Base-by-base conservation (phyloP, 37 sponge, comb jelly and placozoan genomes). In the Theonella swinhoei region DNA sequence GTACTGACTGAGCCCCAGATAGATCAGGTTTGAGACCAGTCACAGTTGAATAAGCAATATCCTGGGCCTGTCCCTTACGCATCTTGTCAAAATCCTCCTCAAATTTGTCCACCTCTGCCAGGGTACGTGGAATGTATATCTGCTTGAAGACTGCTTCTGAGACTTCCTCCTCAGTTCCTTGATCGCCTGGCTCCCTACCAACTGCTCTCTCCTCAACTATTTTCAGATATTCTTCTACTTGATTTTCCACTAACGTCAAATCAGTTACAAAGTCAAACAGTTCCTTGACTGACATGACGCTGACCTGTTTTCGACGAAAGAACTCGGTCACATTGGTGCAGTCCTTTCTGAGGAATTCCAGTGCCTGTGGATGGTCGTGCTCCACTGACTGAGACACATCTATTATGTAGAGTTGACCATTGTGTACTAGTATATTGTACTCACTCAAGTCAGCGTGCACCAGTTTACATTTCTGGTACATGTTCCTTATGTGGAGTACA, bases 351-450 rank as follows among this genome's bases (percentile, higher is more conserved):
- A 99, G 83, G 78, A 99, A 99, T 31, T 95, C 97, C 28, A 99
- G 76, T 34, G 99, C 99, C 19, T 93, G 91, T 8, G 99, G 99
- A 58, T 99, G 99, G 41, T 99, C 95, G 77, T 99, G 99, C 58
- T 99, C 99, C 22, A 99, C 99, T 2, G 99, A 78, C 66, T 99
- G 99, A 19, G 99, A 99, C n/a, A 99, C 99, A 73, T 99, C 99
- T 60, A 99, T 99, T 35, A 99, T 63, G 71, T 79, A 91, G 33
- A 95, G 77, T 37, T 84, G 88, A 30, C 97, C 96, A 19, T 78
- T 42, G 54, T 93, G 91, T 25, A 88, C 83, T 37, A 99, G 89
- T 7, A 99, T 86, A 67, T 99, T 99, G 63, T 94, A 99, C 76
- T 99, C 99, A 67, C 97, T 96, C n/a, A 99, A 73, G 67, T 99